Base-by-base conservation (phyloP, 2,797 vertebrate genomes). In the Monodelphis domestica region DNA sequence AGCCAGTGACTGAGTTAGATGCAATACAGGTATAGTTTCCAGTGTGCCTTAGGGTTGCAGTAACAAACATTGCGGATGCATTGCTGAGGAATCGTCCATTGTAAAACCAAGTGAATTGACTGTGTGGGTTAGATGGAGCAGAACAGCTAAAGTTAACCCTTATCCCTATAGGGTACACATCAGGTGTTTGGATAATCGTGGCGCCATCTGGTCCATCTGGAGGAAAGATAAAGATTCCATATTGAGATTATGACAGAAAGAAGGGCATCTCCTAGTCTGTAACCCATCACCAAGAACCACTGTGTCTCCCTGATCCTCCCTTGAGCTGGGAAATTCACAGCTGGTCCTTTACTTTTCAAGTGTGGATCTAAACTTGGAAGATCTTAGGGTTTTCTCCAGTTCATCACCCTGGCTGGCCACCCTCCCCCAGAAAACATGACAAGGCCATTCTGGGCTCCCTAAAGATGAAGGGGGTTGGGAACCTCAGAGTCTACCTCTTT, bases 151-250 rank as follows among this genome's bases (percentile, higher is more conserved):
- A 94, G 14, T 0, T 95, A 95, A 97, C 89, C 14, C n/a, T 63
- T 90, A 33, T 53, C 53, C 95, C 95, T 59, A 0, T 0, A 6
- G 0, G 11, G 33, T 95, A 95, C 78, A 88, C 1, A 1, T 14
- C 38, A 0, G 14, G 4, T 28, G 28, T 0, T n/a, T 95, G 95
- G 45, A 28, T 89, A 87, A 97, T 97, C 55, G 56, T 70, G 4
- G 96, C 95, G 4, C 0, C 0, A 1, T 95, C 96, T 0, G 94
- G 97, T 90, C 97, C 97, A 97, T 97, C 96, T 97, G 92, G 89
- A 97, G 92, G 57, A 96, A 93, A 94, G 6, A 94, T 92, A 97
- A 94, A 29, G 94, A 92, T 96, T 51, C 14, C 95, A 92, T 28
- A 90, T 0, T 29, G 6, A 91, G 92, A 91, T 5, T 2, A 88